These are phyloP conservation scores for Palaemon carinicauda DNA, from an alignment of 1,140 invertebrate species.

Conservation along the genomic window DNA sequence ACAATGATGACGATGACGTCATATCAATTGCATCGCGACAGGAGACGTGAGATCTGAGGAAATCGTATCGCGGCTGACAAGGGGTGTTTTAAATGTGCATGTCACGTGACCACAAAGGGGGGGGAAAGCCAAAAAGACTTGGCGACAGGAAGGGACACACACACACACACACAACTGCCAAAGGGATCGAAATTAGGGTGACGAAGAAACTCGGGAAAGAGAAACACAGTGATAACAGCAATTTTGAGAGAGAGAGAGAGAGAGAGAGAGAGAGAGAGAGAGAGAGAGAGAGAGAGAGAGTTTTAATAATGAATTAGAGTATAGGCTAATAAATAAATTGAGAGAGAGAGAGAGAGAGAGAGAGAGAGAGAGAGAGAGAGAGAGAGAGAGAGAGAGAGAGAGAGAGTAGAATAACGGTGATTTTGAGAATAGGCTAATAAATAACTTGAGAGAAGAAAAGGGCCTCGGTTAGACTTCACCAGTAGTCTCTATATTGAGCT, in stretches of 20 bases:
- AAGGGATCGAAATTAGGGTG: too few species aligned
- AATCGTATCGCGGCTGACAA: neutral
- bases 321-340: neutral
- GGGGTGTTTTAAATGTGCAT: neutral
- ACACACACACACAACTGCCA: too few species aligned
- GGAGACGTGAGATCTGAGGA: neutral
- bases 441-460: too few species aligned
- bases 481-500: too few species aligned
- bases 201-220: neutral
- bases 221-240: neutral
- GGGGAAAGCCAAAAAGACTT: too few species aligned
- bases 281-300: neutral
- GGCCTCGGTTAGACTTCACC: too few species aligned
- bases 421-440: too few species aligned
- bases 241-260: neutral
- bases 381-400: neutral
- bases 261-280: neutral
- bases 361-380: constrained; percentile 9
- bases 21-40: too few species aligned
- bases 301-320: neutral
- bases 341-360: constrained; percentile 4
- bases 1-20: too few species aligned
- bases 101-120: neutral
- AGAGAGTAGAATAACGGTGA: too few species aligned
- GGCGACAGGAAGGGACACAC: neutral